Base-by-base conservation (phyloP, 2,888 invertebrate genomes). In the Drosophila ustulata region DNA sequence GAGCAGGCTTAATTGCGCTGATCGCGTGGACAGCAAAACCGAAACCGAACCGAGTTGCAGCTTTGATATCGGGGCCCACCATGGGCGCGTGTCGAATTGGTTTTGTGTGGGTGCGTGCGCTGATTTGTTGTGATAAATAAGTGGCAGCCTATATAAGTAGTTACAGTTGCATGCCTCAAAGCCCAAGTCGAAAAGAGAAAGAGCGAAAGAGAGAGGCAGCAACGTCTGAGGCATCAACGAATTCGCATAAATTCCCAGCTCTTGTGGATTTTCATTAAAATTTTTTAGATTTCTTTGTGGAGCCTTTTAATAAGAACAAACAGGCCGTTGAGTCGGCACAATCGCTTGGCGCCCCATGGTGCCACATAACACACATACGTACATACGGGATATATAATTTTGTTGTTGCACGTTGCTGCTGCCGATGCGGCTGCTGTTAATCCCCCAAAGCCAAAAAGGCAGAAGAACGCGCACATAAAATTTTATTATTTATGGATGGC, bases 81-180 rank as follows among this genome's bases (percentile, higher is more conserved):
- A 76, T 58, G 80, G 83, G 88, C 83, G 85, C 84, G 87, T 89
- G 88, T 82, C 90, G 82, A 90, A 90, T 90, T 80, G 84, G 88
- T 91, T 90, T 90, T 90, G 90, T 89, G 91, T 90, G 85, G 89
- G 89, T 58, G 64, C 79, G 71, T 81, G 75, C 88, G 80, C 78
- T 88, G 89, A 88, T 90, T 90, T 90, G 91, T 90, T 90, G 90
- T 90, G 89, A 90, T 90, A 89, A 89, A 84, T 90, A 88, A 89
- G 89, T 86, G 88, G 83, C 89, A 86, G 86, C 65, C 82, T 73
- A 76, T 81, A 81, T 68, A 64, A 52, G 73, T 43, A 68, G 75
- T 84, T 71, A 65, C 76, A 75, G 79, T 68, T 68, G 55, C 69
- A 26, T 56, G 71, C 56, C 75, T 58, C 49, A 55, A 13, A 28